Evolutionary conservation across 2,113 vertebrate genomes (phyloP), one percentile per base, ranked within the genome.

Genomic region (Apodemus sylvaticus): DNA sequence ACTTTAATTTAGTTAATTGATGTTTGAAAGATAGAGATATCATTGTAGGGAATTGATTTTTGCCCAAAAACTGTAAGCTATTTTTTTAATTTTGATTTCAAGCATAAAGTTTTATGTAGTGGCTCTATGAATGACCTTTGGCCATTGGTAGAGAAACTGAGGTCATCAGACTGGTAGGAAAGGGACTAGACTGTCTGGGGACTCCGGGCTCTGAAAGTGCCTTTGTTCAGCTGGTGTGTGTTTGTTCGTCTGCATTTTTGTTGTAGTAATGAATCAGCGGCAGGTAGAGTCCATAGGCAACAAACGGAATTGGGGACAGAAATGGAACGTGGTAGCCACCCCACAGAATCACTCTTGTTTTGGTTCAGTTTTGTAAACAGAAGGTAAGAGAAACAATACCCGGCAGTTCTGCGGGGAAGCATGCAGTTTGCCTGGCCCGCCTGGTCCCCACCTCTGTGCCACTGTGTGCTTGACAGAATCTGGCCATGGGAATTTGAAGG

Each of bases 1-100:
- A 45, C 82, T 90, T 86, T 93, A 94, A 66, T 62, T 96, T 94
- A 12, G 55, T 34, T 92, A 97, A 89, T 78, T 93, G 20, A 97
- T 85, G 68, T 74, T 66, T 12, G 31, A 91, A 82, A 95, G 90
- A 83, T 91, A 73, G 83, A 48, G n/a, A 81, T 93, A 31, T 73
- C 86, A 82, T 66, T 95, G 39, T 29, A 39, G 45, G 87, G 42
- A 79, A 74, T 64, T 76, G n/a, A 1, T 31, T 70, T 90, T 94
- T 92, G 19, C 79, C 76, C 20, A 79, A 3, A 92, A 58, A 66
- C 31, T 92, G 51, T 20, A 76, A 51, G 10, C 90, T 83, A 42
- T n/a, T 62, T 7, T 7, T 89, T 94, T 88, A 91, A 24, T 87
- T 77, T 51, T 66, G 76, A n/a, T 90, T 90, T 22, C 45, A 22